Percentiles rank a stretch among this genome's conserved stretches.
These are phyloP conservation scores for Scrobipalpa atriplicella DNA, from an alignment of 2,888 invertebrate genomes.

Conservation along the genomic window DNA sequence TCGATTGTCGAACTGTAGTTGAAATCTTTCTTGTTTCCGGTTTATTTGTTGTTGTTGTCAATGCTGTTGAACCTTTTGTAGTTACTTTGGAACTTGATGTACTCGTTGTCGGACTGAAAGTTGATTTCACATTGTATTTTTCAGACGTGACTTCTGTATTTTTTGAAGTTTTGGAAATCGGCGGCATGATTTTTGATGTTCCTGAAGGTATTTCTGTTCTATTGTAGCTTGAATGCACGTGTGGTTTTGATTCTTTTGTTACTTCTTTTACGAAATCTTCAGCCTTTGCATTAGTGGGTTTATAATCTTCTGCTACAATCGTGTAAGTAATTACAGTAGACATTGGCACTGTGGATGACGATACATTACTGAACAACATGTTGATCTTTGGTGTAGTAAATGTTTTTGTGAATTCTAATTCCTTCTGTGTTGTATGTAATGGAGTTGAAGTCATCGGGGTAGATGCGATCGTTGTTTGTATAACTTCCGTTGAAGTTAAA, in stretches of 20 bases:
- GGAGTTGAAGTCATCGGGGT: constrained; percentile 33
- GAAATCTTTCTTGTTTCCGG: constrained; percentile 58
- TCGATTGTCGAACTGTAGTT: constrained; percentile 55
- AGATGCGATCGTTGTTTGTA: constrained; percentile 29
- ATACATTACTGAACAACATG: constrained; percentile 28
- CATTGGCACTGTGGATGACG: constrained; percentile 9
- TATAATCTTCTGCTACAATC: constrained; percentile 25
- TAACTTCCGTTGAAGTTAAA: constrained; percentile 26
- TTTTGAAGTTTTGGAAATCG: constrained; percentile 33
- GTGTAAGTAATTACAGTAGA: background rate
- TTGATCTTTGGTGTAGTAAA: background rate
- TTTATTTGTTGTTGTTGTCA: constrained; percentile 34
- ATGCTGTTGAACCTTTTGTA: constrained; percentile 1
- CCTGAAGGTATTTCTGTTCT: constrained; percentile 43
- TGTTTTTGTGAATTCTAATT: constrained; percentile 2
- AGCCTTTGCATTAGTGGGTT: background rate
- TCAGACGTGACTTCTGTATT: constrained; percentile 31
- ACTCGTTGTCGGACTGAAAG: background rate
- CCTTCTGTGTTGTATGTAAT: constrained; percentile 30
- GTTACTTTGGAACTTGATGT: background rate
- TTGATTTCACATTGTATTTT: constrained; percentile 2
- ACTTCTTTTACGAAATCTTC: constrained; percentile 28
- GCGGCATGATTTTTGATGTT: constrained; percentile 27
- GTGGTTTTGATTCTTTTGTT: constrained; percentile 31
- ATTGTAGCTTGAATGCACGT: constrained; percentile 42